A percentile compares a stretch with the other conserved stretches of the same genome.
These are phyloP conservation scores for Coptotermes formosanus DNA, from an alignment of 1,140 invertebrate genomes.

Conservation along the genomic window DNA sequence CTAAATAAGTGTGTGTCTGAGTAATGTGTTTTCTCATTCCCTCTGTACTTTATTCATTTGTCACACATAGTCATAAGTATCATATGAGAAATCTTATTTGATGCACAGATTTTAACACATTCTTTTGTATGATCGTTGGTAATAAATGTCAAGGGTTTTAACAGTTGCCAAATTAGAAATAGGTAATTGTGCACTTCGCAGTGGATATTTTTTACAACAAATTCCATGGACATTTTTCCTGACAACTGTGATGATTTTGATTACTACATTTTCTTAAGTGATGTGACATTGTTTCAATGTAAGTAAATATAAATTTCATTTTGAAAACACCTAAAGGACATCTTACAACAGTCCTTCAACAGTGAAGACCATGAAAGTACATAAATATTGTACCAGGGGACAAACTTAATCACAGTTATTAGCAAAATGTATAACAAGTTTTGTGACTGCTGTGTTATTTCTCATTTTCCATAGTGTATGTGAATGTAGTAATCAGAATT, in stretches of 20 bases:
- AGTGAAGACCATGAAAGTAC: not conserved
- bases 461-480: not conserved
- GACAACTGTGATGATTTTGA: not conserved
- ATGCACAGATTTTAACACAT: not conserved
- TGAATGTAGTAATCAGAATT: not conserved
- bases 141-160: conserved; percentile 3
- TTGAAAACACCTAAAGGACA: not conserved
- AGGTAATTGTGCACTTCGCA: not conserved
- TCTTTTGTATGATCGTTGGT: not conserved
- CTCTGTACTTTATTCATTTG: not conserved
- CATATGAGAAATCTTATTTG: not conserved
- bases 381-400: not conserved
- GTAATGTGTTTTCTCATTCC: not conserved
- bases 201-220: not conserved
- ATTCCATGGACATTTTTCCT: not conserved
- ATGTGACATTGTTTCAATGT: not conserved
- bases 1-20: not conserved
- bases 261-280: not conserved
- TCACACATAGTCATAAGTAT: not conserved
- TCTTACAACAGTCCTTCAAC: not conserved
- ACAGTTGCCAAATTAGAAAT: conserved; percentile 9
- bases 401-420: not conserved
- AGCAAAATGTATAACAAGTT: not conserved
- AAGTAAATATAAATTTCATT: not conserved
- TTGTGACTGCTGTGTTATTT: not conserved